Conservation (phyloP, 2,888 invertebrate genomes). For the Incurvaria masculella region DNA sequence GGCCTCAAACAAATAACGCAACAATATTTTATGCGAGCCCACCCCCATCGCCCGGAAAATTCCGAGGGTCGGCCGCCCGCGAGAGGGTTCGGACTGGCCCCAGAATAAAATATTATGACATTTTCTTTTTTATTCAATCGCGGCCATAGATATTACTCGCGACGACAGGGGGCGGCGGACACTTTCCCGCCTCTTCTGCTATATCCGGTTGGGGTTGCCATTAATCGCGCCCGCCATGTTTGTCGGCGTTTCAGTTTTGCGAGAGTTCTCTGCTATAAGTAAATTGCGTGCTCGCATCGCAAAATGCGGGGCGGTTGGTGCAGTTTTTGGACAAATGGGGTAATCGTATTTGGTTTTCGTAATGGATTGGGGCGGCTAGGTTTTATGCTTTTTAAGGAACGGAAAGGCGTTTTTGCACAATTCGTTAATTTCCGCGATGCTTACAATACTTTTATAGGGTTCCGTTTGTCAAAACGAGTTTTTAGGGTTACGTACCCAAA, state of each 20-base stretch:
- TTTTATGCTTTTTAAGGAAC: no score
- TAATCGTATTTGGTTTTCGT: no score
- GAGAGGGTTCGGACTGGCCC: no score
- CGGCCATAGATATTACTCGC: slow-evolving; percentile 40
- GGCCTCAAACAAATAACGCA: slow-evolving; percentile 40
- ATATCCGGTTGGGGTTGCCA: slow-evolving; percentile 34
- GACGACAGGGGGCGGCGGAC: slow-evolving; percentile 48
- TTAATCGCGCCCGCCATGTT: not conserved
- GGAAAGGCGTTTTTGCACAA: no score
- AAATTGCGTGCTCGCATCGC: slow-evolving; percentile 15
- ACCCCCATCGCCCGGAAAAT: slow-evolving; percentile 12
- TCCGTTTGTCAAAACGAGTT: no score
- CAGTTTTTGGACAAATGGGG: slow-evolving; percentile 9
- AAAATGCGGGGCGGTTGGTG: slow-evolving; percentile 38
- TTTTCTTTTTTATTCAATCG: slow-evolving; percentile 5
- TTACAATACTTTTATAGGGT: no score
- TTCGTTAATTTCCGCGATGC: no score
- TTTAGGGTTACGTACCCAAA: no score
- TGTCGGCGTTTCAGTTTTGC: slow-evolving; percentile 1
- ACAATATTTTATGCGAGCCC: slow-evolving; percentile 41
- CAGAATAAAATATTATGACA: no score
- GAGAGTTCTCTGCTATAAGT: slow-evolving; percentile 1
- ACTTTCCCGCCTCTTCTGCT: slow-evolving; percentile 44
- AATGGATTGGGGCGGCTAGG: no score
- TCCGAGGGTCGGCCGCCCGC: no score